These are phyloP conservation scores for Temnothorax ravouxi DNA, from an alignment of 2,888 invertebrate genomes.

Conservation along the genomic window DNA sequence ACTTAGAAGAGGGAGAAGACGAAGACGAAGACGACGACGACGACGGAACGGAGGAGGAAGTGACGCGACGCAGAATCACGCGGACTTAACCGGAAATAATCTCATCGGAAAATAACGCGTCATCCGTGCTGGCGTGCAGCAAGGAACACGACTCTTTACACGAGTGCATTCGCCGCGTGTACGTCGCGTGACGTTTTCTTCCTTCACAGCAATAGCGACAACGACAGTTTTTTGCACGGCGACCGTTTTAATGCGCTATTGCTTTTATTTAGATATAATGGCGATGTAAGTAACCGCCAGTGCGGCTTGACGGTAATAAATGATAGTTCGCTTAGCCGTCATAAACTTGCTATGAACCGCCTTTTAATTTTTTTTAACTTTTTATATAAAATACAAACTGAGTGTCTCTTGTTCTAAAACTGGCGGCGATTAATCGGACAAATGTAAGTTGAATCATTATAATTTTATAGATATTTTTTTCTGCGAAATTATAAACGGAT, in stretches of 20 bases:
- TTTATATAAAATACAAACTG: not conserved
- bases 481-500: not conserved
- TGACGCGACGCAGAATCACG: constrained; percentile 48
- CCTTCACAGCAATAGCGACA: not conserved
- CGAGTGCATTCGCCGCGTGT: constrained; percentile 3
- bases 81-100: constrained; percentile 54
- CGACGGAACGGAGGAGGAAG: constrained; percentile 34
- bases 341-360: constrained; percentile 13
- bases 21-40: constrained; percentile 1
- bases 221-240: not conserved
- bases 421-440: not conserved
- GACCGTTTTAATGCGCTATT: constrained; percentile 35
- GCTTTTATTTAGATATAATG: constrained; percentile 42
- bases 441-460: not conserved
- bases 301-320: constrained; percentile 31
- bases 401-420: not conserved
- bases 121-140: constrained; percentile 25
- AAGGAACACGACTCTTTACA: not conserved
- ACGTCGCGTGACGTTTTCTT: constrained; percentile 32
- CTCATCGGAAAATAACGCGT: constrained; percentile 52
- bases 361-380: constrained; percentile 10
- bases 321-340: constrained; percentile 13
- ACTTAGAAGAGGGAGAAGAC: constrained; percentile 21
- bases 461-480: constrained; percentile 24
- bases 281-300: not conserved